Evolutionary conservation across 1,140 invertebrate genomes (phyloP).

Genomic region (Drosophila bipectinata): DNA sequence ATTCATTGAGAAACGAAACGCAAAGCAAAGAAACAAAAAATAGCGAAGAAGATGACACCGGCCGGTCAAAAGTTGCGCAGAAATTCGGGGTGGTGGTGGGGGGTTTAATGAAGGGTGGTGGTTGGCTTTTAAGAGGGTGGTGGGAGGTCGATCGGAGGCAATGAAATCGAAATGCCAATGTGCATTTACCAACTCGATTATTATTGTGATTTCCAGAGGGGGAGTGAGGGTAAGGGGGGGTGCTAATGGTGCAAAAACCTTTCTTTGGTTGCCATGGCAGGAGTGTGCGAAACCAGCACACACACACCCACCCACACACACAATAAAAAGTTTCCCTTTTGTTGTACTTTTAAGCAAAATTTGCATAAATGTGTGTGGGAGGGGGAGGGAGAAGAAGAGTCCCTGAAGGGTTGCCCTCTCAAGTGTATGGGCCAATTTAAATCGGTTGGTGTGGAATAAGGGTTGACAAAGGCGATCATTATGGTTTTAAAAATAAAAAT

Average conservation of each 20-base stretch:
- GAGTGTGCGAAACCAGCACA: conserved; percentile 9
- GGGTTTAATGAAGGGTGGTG: conserved; percentile 9
- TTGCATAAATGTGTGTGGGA: conserved; percentile 35
- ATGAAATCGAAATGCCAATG: conserved; percentile 54
- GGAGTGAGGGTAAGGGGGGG: not conserved
- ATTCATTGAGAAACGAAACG: conserved; percentile 72
- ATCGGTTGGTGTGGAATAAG: too few relatives aligned
- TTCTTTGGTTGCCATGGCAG: conserved; percentile 31
- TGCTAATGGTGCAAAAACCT: conserved; percentile 4
- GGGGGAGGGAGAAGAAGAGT: conserved; percentile 13
- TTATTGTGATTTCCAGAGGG: conserved; percentile 22
- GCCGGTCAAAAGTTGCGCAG: conserved; percentile 62
- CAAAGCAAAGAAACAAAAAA: conserved; percentile 45
- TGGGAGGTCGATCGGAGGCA: conserved; percentile 16
- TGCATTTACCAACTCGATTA: conserved; percentile 46
- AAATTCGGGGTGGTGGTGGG: not conserved
- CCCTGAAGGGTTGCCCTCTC: not conserved
- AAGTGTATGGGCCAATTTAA: not conserved
- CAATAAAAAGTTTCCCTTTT: conserved; percentile 7
- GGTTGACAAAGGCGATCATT: not conserved
- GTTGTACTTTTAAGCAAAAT: conserved; percentile 41
- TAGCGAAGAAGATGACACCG: conserved; percentile 70
- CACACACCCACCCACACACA: conserved; percentile 3
- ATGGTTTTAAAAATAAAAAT: not conserved
- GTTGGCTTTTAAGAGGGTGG: conserved; percentile 16